Evolutionary conservation across 2,113 vertebrate species (phyloP).

Genomic region (Hippocampus guttulatus): DNA sequence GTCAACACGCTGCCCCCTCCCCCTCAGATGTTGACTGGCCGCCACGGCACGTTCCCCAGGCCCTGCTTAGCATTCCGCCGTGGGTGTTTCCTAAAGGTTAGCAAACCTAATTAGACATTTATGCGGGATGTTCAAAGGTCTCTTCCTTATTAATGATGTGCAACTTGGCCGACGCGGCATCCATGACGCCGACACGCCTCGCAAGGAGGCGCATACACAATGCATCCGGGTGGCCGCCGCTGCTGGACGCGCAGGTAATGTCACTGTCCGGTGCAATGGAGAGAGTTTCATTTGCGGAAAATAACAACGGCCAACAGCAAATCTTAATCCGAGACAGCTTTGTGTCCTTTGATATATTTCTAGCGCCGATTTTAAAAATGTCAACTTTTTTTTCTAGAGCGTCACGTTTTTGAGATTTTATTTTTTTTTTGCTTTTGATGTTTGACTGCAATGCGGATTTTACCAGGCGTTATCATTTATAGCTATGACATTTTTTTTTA

Average conservation of each 20-base stretch:
- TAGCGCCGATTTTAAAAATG: no score
- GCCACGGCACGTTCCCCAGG: constrained; percentile 64
- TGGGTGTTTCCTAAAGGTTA: constrained; percentile 76
- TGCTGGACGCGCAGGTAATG: not conserved
- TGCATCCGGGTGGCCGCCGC: constrained; percentile 23
- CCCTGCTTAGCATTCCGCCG: constrained; percentile 73
- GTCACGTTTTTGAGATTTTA: no score
- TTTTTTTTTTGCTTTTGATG: no score
- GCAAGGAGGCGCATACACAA: constrained; percentile 67
- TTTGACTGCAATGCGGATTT: no score
- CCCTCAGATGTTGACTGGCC: constrained; percentile 63
- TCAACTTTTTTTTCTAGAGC: no score
- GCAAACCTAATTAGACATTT: constrained; percentile 79
- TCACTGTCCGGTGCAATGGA: not conserved
- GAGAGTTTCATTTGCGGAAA: not conserved
- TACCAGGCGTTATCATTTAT: no score
- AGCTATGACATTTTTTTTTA: no score
- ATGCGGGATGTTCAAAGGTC: constrained; percentile 77
- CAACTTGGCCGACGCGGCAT: constrained; percentile 64
- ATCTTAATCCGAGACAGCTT: no score
- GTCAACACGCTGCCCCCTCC: constrained; percentile 46
- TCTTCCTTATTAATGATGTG: constrained; percentile 75
- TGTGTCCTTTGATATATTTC: no score
- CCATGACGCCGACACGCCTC: constrained; percentile 60
- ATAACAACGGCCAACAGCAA: no score